These are phyloP conservation scores for Candoia aspera DNA, from an alignment of 2,113 vertebrate genomes.

Conservation along the genomic window DNA sequence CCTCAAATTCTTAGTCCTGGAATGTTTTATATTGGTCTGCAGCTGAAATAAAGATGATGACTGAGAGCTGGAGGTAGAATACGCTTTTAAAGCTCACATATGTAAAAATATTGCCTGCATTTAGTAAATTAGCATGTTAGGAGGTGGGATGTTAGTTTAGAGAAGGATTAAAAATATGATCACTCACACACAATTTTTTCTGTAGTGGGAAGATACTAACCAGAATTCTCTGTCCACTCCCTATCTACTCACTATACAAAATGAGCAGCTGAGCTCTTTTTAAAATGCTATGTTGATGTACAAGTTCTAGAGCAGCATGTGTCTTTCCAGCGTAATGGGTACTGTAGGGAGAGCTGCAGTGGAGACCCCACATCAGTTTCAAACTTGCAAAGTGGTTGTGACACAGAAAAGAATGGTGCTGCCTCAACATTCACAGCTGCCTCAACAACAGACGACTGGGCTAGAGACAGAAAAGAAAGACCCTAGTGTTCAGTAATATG, in stretches of 20 bases:
- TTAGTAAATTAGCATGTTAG: not conserved
- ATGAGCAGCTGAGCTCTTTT: not conserved
- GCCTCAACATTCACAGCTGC: not conserved
- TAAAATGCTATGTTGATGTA: not conserved
- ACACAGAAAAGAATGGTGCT: not conserved
- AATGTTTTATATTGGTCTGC: not conserved
- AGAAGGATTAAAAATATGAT: not conserved
- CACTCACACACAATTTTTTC: not conserved
- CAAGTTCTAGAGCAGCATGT: too few species aligned
- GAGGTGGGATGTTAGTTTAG: not conserved
- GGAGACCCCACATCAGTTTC: not conserved
- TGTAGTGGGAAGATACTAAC: not conserved
- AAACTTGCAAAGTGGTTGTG: not conserved
- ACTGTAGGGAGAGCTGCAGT: not conserved
- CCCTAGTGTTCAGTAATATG: not conserved
- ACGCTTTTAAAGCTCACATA: not conserved
- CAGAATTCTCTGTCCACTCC: not conserved
- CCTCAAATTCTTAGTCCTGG: not conserved
- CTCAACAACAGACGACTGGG: not conserved
- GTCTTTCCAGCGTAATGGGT: not conserved
- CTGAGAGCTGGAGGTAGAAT: not conserved
- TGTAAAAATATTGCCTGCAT: not conserved
- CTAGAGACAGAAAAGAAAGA: not conserved
- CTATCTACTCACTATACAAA: not conserved
- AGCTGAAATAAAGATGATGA: not conserved